phyloP scores from a whole-genome alignment of 2,888 invertebrate species.

The Barypeithes pellucidus region DNA sequence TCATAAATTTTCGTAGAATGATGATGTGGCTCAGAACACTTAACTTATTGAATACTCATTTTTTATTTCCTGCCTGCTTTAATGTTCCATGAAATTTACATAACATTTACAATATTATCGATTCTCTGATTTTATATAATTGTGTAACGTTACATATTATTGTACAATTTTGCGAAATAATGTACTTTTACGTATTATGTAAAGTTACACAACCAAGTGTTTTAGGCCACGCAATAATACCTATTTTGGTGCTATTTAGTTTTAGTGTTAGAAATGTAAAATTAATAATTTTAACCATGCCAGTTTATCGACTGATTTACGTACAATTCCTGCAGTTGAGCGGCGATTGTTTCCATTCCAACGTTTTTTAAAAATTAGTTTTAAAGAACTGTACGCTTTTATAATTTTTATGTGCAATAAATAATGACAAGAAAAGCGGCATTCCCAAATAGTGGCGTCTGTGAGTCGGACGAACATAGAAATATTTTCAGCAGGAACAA shows the following conservation, averaged over 20 bases:
- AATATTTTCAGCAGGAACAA: too few species aligned
- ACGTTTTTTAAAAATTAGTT: neutral
- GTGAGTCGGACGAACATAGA: too few species aligned
- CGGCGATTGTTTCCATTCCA: constrained; percentile 19
- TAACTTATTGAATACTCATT: constrained; percentile 4
- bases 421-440: neutral
- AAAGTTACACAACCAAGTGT: constrained; percentile 2
- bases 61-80: neutral
- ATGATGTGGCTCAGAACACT: constrained; percentile 10
- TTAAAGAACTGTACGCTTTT: constrained; percentile 3
- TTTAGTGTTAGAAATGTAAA: constrained; percentile 28
- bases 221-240: constrained; percentile 11
- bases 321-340: constrained; percentile 16
- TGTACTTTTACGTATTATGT: neutral
- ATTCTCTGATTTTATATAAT: neutral
- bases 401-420: constrained; percentile 16
- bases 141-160: neutral
- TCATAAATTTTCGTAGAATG: neutral
- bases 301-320: constrained; percentile 35
- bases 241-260: constrained; percentile 36
- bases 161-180: neutral
- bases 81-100: neutral
- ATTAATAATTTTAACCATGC: constrained; percentile 18
- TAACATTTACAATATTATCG: neutral
- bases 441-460: too few species aligned